Percentiles rank a stretch among this genome's conserved stretches.
Evolutionary conservation across 2,113 vertebrate species (phyloP).

Genomic region (Tyrannus savana): DNA sequence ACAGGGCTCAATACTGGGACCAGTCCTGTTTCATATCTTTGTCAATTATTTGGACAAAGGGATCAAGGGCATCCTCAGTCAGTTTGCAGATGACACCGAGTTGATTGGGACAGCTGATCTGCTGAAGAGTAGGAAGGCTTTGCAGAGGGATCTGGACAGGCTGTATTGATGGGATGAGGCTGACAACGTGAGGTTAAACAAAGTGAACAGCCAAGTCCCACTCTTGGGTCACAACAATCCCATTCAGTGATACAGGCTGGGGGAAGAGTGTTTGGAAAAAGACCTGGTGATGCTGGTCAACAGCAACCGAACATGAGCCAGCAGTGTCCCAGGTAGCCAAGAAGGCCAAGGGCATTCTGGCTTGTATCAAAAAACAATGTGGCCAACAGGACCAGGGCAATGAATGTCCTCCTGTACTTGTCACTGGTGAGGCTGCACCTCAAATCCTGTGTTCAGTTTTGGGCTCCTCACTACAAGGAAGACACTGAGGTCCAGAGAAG

Average conservation of each 20-base stretch:
- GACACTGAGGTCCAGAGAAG: neutral
- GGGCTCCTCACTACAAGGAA: neutral
- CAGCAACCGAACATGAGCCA: neutral
- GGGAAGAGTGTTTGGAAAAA: neutral
- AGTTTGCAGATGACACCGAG: neutral
- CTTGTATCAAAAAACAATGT: neutral
- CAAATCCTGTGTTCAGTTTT: neutral
- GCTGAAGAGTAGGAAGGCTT: neutral
- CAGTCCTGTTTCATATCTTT: neutral
- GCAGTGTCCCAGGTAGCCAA: neutral
- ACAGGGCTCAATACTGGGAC: neutral
- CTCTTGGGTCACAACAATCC: neutral
- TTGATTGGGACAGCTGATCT: neutral
- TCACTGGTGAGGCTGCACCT: neutral
- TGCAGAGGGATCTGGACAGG: neutral
- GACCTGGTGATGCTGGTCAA: neutral
- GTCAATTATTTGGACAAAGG: neutral
- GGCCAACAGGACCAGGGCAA: neutral
- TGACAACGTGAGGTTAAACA: neutral
- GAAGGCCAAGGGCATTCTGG: neutral
- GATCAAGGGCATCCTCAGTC: neutral
- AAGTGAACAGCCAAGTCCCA: neutral
- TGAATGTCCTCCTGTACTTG: neutral
- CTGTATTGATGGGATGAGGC: too few relatives aligned
- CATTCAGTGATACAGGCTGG: fast-evolving